Conservation (phyloP, 2,888 invertebrate genomes). For the Caenorhabditis parvicauda region DNA sequence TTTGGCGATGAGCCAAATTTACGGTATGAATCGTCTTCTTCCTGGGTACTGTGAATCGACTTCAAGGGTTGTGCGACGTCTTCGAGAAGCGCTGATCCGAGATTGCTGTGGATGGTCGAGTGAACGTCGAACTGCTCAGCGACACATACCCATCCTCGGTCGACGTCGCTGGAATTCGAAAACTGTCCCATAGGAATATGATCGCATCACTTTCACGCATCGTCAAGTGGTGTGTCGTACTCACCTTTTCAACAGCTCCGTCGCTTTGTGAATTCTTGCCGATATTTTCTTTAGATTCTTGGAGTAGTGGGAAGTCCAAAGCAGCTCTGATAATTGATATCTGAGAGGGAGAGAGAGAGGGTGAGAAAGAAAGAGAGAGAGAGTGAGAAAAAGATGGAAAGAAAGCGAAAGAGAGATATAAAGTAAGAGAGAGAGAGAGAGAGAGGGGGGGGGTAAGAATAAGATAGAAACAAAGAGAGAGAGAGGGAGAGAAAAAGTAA, state of each 20-base stretch:
- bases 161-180: constrained; percentile 38
- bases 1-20: no score
- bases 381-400: no score
- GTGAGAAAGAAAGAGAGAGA: no score
- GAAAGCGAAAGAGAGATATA: no score
- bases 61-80: constrained; percentile 49
- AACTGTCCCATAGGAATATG: neutral
- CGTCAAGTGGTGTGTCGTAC: constrained; percentile 2
- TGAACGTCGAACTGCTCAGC: constrained; percentile 52
- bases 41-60: constrained; percentile 35
- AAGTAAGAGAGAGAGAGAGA: no score
- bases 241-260: constrained; percentile 33
- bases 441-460: no score
- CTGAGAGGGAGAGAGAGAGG: no score
- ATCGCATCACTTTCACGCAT: neutral
- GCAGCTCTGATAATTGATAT: constrained; percentile 27
- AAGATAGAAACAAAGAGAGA: no score
- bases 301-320: constrained; percentile 43
- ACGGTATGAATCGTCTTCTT: no score
- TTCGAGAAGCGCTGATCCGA: constrained; percentile 46
- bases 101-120: constrained; percentile 50
- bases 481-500: no score
- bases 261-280: constrained; percentile 35
- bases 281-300: constrained; percentile 44
- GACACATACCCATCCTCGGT: constrained; percentile 47